Evolutionary conservation across 2,113 vertebrate species (phyloP).

Genomic region (Aegithalos caudatus): DNA sequence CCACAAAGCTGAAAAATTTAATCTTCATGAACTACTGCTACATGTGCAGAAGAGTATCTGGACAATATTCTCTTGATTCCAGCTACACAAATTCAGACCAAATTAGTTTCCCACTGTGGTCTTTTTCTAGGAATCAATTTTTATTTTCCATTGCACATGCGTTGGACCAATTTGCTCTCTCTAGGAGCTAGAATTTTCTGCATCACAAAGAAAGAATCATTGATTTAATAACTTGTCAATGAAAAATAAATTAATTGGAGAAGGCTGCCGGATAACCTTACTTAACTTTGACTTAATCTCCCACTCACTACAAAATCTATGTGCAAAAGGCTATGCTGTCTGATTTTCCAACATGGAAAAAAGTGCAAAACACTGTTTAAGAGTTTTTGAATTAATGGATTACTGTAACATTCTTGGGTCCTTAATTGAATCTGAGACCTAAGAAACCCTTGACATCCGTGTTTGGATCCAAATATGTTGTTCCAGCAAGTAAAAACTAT

Average conservation of each 20-base stretch:
- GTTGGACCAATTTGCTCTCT: background rate
- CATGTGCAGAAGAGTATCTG: background rate
- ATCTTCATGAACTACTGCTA: background rate
- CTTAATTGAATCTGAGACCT: background rate
- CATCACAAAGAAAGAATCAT: background rate
- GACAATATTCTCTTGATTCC: background rate
- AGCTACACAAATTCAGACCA: background rate
- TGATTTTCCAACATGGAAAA: background rate
- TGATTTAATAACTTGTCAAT: background rate
- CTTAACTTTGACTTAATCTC: background rate
- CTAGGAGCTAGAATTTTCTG: background rate
- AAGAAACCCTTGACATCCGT: background rate
- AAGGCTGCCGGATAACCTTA: background rate
- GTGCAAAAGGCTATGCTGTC: background rate
- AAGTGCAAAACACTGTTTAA: background rate
- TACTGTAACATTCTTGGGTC: background rate
- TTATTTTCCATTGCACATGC: background rate
- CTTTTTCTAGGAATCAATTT: background rate
- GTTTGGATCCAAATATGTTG: background rate
- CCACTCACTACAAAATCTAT: background rate
- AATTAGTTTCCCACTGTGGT: background rate
- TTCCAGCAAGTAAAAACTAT: background rate
- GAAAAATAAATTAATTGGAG: background rate
- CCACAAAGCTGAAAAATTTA: background rate
- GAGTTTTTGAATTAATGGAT: background rate